A percentile compares a stretch with the other conserved stretches of the same genome.
Evolutionary conservation across 2,113 vertebrate genomes (phyloP).

Genomic region (Passer montanus): DNA sequence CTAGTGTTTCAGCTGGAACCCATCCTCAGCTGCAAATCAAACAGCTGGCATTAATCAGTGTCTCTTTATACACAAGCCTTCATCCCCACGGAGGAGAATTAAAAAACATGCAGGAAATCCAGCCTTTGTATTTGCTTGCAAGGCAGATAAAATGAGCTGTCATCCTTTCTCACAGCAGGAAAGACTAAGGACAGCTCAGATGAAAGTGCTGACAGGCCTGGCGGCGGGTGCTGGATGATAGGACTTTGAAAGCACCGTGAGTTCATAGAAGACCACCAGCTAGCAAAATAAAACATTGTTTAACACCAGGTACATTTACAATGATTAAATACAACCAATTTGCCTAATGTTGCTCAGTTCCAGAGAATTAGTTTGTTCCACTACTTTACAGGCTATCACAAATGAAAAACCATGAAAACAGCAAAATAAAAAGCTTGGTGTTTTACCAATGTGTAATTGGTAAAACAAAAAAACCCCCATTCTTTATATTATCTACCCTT

Average conservation of each 20-base stretch:
- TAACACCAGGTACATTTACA: neutral
- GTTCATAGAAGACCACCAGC: neutral
- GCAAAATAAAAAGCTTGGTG: neutral
- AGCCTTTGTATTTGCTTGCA: constrained; percentile 49
- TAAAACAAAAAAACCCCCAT: neutral
- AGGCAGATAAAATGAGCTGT: constrained; percentile 58
- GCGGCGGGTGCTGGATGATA: neutral
- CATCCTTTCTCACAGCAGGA: constrained; percentile 44
- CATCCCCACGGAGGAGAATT: neutral
- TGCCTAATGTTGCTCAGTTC: neutral
- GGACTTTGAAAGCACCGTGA: neutral
- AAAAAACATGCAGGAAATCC: constrained; percentile 29
- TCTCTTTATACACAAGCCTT: neutral
- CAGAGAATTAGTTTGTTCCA: neutral
- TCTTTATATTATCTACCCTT: neutral
- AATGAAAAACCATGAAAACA: neutral
- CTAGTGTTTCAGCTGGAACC: neutral
- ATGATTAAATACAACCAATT: neutral
- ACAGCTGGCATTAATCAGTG: constrained; percentile 39
- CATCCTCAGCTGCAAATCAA: neutral
- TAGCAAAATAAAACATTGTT: neutral
- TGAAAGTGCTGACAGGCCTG: constrained; percentile 30
- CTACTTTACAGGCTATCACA: neutral
- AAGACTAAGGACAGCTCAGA: constrained; percentile 38
- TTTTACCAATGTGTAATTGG: fast-evolving